A percentile compares a stretch with the other conserved stretches of the same genome.
These are phyloP conservation scores for Charadrius vociferus DNA, from an alignment of 2,113 vertebrate genomes.

Conservation along the genomic window DNA sequence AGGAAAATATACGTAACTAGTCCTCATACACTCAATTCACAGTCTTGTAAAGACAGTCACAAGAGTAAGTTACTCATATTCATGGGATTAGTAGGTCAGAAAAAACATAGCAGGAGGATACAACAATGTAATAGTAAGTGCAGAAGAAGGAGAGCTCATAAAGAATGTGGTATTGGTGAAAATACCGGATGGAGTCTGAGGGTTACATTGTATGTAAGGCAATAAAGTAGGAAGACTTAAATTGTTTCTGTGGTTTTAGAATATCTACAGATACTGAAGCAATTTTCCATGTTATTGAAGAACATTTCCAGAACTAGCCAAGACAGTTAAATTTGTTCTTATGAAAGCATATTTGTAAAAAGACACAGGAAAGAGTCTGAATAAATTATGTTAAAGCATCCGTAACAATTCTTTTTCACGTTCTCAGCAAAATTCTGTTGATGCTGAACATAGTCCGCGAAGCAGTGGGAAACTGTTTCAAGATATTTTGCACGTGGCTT, in stretches of 20 bases:
- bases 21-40: not conserved
- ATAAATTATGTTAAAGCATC: not conserved
- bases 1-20: not conserved
- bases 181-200: not conserved
- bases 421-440: not conserved
- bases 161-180: not conserved
- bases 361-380: not conserved
- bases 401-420: not conserved
- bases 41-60: not conserved
- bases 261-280: not conserved
- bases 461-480: not conserved
- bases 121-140: not conserved
- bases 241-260: not conserved
- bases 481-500: not conserved
- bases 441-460: not conserved
- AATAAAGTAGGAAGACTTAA: not conserved
- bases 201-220: not conserved
- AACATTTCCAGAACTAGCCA: not conserved
- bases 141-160: not conserved
- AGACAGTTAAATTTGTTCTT: not conserved
- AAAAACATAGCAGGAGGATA: not conserved
- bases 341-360: not conserved
- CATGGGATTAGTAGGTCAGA: not conserved
- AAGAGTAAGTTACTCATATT: not conserved
- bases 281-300: not conserved